Base-by-base conservation (phyloP, 2,797 vertebrate genomes). In the Tragelaphus eurycerus region DNA sequence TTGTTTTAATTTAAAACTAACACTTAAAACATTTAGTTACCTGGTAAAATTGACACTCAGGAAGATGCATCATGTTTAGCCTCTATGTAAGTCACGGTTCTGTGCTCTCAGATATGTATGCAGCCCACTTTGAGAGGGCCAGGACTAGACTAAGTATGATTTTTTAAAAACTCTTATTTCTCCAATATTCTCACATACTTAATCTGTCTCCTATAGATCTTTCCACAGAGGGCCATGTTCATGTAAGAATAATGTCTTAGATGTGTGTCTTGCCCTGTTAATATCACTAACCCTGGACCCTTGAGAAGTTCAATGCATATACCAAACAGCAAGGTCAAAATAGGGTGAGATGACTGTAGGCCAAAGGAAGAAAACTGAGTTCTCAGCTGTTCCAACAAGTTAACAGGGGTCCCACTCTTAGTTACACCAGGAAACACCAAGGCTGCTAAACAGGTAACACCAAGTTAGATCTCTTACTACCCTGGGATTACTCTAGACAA, bases 1-100 rank as follows among this genome's bases (percentile, higher is more conserved):
- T 4, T 92, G 25, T 50, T 97, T 95, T 83, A 84, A 95, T 91
- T 96, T 87, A 89, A 90, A 86, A 59, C n/a, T 62, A 89, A 62
- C 54, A n/a, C 57, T 84, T 96, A 74, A 79, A 87, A 67, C 85
- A 31, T 57, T 6, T 85, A 85, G 50, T 85, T 83, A 60, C 31
- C 89, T 83, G 79, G 60, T 95, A 59, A 95, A 74, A 62, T 34
- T 59, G 54, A 88, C 31, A 21, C 43, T 64, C 43, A 76, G 43
- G 57, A 92, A 81, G 29, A 71, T 13, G 15, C 7, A 23, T 27
- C 10, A 3, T 50, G 31, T 90, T 88, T 79, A 7, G 86, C 94
- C 71, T 90, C 86, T 57, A 31, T 7, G 38, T 71, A 43, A 60
- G 16, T 23, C 76, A 6, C 0, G 2, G 52, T 25, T 84, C 62